phyloP scores from a whole-genome alignment of 2,797 vertebrate genomes.

The Gymnothorax reevesii region DNA sequence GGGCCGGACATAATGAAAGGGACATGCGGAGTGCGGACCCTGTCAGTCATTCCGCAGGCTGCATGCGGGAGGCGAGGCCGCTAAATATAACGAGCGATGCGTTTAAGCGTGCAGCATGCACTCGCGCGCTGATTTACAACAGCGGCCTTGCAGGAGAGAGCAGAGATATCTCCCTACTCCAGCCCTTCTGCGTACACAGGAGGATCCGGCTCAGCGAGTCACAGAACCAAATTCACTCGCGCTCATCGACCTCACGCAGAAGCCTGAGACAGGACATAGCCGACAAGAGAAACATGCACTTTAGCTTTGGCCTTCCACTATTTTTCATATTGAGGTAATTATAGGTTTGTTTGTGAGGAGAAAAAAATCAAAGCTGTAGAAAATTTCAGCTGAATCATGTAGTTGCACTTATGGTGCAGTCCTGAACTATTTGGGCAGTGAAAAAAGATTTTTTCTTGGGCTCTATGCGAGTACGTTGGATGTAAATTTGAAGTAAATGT shows the following conservation, averaged over 20 bases:
- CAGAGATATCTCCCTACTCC: conserved; percentile 12
- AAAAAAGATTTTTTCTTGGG: too few relatives aligned
- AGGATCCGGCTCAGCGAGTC: conserved; percentile 16
- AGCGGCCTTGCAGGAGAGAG: conserved; percentile 8
- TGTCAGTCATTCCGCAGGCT: neutral
- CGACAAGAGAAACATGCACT: neutral
- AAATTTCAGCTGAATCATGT: neutral
- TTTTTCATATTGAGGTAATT: neutral
- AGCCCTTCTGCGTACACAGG: conserved; percentile 10
- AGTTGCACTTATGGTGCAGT: neutral
- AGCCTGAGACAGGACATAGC: neutral
- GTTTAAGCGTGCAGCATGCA: neutral
- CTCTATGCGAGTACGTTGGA: too few relatives aligned
- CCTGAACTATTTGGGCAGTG: too few relatives aligned
- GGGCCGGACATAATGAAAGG: neutral
- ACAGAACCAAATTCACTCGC: conserved; percentile 13
- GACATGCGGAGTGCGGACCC: neutral
- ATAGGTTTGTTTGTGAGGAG: neutral
- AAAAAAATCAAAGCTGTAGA: neutral
- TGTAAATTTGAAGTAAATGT: too few relatives aligned
- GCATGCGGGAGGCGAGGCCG: conserved; percentile 5
- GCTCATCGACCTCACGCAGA: conserved; percentile 4
- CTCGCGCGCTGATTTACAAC: conserved; percentile 15
- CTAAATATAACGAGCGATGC: neutral
- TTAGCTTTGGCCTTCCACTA: neutral